Base-by-base conservation (phyloP, 2,888 invertebrate genomes). In the Yponomeuta plumbellus region DNA sequence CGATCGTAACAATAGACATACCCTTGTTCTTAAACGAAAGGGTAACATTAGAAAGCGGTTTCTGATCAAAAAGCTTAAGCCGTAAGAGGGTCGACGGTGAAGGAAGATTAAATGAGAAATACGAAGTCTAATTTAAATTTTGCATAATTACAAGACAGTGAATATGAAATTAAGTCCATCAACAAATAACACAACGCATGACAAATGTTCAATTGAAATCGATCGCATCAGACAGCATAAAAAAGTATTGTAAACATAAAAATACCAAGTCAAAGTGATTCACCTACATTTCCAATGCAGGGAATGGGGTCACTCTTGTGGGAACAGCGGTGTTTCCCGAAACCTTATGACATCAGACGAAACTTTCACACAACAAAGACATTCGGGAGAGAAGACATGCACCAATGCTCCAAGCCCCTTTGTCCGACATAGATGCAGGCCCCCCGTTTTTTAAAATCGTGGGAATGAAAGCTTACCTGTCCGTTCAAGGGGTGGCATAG, bases 381-480 rank as follows among this genome's bases (percentile, higher is more conserved):
- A 77, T 76, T 72, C 72, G 72, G 74, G 73, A 74, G 76, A 76
- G 74, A 74, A 74, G 76, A 76, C 72, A 84, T 83, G 86, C 84
- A 83, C 77, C 79, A 77, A 79, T 80, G 78, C 74, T 73, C 76
- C 72, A 73, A 76, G 80, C 83, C 79, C 80, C 78, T 74, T 79
- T 85, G 85, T 85, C 84, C 81, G 73, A 80, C 56, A 74, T 56
- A 72, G 57, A 80, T 82, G 80, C 80, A 84, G 75, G 75, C 81
- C 84, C 79, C 81, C 75, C 69, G 75, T 80, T 81, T 81, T 81
- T 81, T 76, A 74, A 34, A 77, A 77, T 79, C 89, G 89, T 89
- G 90, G 89, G 89, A 90, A 89, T 76, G 68, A 65, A 67, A 39
- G 68, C 70, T 83, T 86, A 86, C 87, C 86, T 87, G 85, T 80